Evolutionary conservation across 2,888 invertebrate genomes (phyloP), one percentile per base, ranked within the genome.

Genomic region (Diaprepes abbreviatus): DNA sequence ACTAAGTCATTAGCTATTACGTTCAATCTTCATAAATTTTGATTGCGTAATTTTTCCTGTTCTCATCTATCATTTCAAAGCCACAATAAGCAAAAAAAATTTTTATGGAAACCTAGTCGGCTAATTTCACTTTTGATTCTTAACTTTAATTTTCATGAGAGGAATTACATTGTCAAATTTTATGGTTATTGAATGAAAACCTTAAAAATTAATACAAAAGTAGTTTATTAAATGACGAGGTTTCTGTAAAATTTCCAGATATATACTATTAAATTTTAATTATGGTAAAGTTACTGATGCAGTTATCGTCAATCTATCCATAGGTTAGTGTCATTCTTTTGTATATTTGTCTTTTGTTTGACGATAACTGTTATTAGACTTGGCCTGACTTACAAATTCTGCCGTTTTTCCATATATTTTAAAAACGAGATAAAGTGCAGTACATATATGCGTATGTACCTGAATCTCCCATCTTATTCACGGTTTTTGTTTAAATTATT

Each of bases 361-460:
- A 45, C 54, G 57, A 35, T 65, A 40, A 65, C 45, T 55, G 48
- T 9, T 40, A 35, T 65, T 55, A 24, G 63, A 73, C 68, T 63
- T 66, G 67, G 66, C 72, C 69, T 73, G 69, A 64, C 60, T 45
- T 66, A 58, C 57, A 67, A 68, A 66, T 40, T 63, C 59, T 70
- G 62, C 68, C 62, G 71, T 73, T 69, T 70, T 71, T 67, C 71
- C 72, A 70, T 70, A 72, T 73, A 73, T 65, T 57, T 66, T 71
- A 63, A 70, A 68, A 57, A 66, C 58, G 43, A 64, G 55, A 62
- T 57, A 68, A 73, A 76, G 74, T 73, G 75, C 77, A 79, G 81
- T 82, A 81, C 81, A 82, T 81, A 82, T 81, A 78, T 45, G 67
- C 76, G 76, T 82, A 82, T 81, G 81, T 82, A 83, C 81, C 81